Evolutionary conservation across 2,797 vertebrate genomes (phyloP).

Genomic region (Pseudomugil gertrudae): DNA sequence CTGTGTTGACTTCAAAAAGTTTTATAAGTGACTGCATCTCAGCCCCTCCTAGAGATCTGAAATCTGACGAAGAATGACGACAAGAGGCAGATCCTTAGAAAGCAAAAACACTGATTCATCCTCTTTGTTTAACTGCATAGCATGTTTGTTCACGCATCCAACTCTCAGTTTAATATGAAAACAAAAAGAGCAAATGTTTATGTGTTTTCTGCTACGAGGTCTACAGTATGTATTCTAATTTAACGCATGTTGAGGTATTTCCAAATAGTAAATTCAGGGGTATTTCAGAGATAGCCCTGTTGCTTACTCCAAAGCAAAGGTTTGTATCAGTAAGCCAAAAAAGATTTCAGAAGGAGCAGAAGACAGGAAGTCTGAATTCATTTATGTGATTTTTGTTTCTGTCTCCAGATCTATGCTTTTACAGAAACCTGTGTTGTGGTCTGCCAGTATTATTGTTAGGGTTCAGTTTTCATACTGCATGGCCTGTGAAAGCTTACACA

Average conservation of each 20-base stretch:
- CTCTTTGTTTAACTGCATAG: conserved; percentile 4
- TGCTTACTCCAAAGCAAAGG: neutral
- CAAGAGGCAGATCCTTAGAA: conserved; percentile 7
- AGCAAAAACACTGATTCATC: conserved; percentile 8
- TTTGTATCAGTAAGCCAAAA: neutral
- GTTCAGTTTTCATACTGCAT: neutral
- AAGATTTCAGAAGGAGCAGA: neutral
- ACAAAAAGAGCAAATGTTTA: neutral
- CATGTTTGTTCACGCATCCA: conserved; percentile 1
- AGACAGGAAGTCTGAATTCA: neutral
- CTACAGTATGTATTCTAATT: neutral
- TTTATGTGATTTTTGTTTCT: neutral
- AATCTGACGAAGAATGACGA: conserved; percentile 11
- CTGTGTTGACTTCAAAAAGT: neutral
- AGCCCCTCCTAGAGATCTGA: neutral
- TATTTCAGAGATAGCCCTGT: neutral
- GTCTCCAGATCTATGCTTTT: neutral
- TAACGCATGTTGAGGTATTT: neutral
- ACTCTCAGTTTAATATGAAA: conserved; percentile 3
- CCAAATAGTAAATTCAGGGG: neutral
- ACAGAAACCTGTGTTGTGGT: neutral
- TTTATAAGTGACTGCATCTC: conserved; percentile 12
- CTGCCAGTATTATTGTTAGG: neutral
- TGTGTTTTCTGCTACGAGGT: neutral
- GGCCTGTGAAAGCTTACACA: neutral